These are phyloP conservation scores for Deroplatys truncata DNA, from an alignment of 2,888 invertebrate species.

Conservation along the genomic window DNA sequence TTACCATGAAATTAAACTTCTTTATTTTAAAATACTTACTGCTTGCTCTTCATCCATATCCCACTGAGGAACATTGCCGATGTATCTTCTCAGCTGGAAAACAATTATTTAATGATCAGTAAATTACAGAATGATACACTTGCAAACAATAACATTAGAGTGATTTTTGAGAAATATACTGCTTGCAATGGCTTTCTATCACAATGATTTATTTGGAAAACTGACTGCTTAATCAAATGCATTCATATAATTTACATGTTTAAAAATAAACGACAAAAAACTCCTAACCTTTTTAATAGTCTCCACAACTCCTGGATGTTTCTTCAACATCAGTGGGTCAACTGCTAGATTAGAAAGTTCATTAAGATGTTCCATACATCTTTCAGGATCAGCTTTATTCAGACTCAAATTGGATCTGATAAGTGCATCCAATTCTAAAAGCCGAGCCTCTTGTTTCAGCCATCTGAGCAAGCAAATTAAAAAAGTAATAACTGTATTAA, in stretches of 20 bases:
- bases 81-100: conserved; percentile 51
- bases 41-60: conserved; percentile 57
- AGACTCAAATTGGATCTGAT: conserved; percentile 64
- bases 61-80: conserved; percentile 76
- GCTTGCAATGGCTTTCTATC: no score
- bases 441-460: conserved; percentile 59
- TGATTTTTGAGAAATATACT: no score
- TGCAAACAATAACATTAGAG: no score
- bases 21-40: neutral
- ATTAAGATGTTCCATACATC: conserved; percentile 66
- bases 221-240: no score
- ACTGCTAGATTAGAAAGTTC: conserved; percentile 55
- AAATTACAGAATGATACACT: neutral
- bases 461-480: conserved; percentile 43
- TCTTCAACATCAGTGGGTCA: conserved; percentile 72
- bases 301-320: conserved; percentile 73
- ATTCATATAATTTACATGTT: no score
- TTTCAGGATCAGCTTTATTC: conserved; percentile 66
- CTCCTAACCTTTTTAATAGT: conserved; percentile 62
- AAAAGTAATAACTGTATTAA: neutral
- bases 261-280: no score
- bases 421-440: conserved; percentile 61
- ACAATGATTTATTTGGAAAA: no score
- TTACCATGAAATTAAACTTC: no score
- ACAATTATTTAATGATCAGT: neutral